Conservation (phyloP, 1,140 invertebrate species). For the Leptinotarsa texana region DNA sequence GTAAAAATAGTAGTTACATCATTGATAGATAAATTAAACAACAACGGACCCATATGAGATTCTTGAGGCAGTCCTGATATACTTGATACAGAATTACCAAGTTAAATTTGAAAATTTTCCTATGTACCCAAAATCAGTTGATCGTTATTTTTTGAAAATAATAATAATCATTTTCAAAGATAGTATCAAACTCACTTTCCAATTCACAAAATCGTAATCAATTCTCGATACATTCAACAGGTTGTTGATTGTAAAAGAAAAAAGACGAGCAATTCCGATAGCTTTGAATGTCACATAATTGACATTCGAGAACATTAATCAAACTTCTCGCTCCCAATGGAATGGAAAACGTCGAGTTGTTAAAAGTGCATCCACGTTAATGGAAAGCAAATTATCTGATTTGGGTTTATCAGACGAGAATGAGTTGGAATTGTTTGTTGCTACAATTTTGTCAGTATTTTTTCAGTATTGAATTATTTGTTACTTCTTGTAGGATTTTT, state of each 20-base stretch:
- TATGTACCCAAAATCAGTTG: too few species aligned
- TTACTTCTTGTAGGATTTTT: background rate
- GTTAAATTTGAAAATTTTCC: too few species aligned
- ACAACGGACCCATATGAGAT: too few species aligned
- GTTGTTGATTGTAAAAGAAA: constrained; percentile 6
- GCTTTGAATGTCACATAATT: constrained; percentile 7
- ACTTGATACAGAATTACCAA: too few species aligned
- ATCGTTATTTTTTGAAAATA: too few species aligned
- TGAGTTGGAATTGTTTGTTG: background rate
- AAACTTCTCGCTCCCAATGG: constrained; percentile 25
- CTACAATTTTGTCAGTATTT: background rate
- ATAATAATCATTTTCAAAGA: too few species aligned
- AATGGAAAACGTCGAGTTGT: background rate
- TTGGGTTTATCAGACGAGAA: background rate
- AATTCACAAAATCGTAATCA: too few species aligned
- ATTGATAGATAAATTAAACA: too few species aligned
- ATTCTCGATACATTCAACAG: constrained; percentile 9
- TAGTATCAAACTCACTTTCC: too few species aligned
- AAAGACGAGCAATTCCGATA: constrained; percentile 6
- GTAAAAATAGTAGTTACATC: too few species aligned
- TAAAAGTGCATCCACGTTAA: background rate
- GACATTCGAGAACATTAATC: constrained; percentile 27
- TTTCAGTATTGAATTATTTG: background rate
- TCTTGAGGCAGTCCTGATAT: too few species aligned
- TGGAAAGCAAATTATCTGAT: background rate